phyloP scores from a whole-genome alignment of 2,113 vertebrate genomes.

The Pavo muticus region DNA sequence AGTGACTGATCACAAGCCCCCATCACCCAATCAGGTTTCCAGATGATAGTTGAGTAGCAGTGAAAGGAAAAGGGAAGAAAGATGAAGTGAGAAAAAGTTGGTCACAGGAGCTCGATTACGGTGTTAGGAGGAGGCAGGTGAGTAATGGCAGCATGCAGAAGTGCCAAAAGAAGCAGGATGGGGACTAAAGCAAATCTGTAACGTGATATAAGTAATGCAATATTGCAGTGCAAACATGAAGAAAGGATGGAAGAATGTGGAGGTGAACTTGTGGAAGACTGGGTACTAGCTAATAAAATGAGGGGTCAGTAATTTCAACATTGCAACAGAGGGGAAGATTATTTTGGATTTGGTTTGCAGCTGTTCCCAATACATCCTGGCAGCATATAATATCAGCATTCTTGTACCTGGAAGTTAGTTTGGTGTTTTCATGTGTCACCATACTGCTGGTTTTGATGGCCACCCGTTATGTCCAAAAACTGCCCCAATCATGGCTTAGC shows the following conservation, averaged over 20 bases:
- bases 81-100: background rate
- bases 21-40: fast-evolving
- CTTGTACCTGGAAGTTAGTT: background rate
- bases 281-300: background rate
- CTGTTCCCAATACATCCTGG: background rate
- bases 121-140: background rate
- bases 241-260: background rate
- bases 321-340: background rate
- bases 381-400: background rate
- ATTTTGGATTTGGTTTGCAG: background rate
- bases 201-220: background rate
- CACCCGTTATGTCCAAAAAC: fast-evolving
- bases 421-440: background rate
- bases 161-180: background rate
- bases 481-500: background rate
- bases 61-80: background rate
- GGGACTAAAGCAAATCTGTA: background rate
- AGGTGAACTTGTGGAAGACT: background rate
- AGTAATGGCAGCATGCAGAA: background rate
- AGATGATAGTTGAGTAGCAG: background rate
- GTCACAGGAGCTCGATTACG: fast-evolving
- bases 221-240: background rate
- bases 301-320: background rate
- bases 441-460: background rate
- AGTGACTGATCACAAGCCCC: background rate